These are phyloP conservation scores for Patiria miniata DNA, from an alignment of 35 echinoderm and acorn worm species.

Conservation along the genomic window DNA sequence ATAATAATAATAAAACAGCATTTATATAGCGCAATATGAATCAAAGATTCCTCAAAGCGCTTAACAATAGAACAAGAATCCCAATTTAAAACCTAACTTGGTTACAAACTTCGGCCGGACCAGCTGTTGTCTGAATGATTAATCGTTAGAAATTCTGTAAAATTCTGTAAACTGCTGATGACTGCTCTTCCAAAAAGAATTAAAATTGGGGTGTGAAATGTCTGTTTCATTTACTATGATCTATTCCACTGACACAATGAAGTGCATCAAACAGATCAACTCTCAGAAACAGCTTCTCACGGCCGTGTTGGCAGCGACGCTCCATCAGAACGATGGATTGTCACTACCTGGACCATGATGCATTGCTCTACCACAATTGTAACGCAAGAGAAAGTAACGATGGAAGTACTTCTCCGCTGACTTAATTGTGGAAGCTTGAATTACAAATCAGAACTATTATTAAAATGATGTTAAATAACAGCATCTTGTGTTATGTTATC, in stretches of 20 bases:
- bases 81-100: too few species aligned
- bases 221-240: not conserved
- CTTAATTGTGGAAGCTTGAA: not conserved
- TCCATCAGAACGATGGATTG: not conserved
- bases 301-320: not conserved
- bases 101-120: too few species aligned
- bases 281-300: not conserved
- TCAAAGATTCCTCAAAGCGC: too few species aligned
- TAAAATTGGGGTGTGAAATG: not conserved
- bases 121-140: too few species aligned
- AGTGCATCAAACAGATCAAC: constrained; percentile 3
- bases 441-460: not conserved
- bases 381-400: not conserved
- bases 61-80: too few species aligned
- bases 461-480: too few species aligned
- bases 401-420: not conserved
- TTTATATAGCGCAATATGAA: too few species aligned
- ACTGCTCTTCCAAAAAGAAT: too few species aligned
- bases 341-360: not conserved
- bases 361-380: not conserved
- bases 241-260: not conserved
- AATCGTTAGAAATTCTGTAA: too few species aligned
- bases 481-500: not conserved
- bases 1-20: too few species aligned
- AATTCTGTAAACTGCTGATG: too few species aligned